A percentile compares a stretch with the other conserved stretches of the same genome.
phyloP scores from a whole-genome alignment of 2,113 vertebrate species.

The Myxocyprinus asiaticus region DNA sequence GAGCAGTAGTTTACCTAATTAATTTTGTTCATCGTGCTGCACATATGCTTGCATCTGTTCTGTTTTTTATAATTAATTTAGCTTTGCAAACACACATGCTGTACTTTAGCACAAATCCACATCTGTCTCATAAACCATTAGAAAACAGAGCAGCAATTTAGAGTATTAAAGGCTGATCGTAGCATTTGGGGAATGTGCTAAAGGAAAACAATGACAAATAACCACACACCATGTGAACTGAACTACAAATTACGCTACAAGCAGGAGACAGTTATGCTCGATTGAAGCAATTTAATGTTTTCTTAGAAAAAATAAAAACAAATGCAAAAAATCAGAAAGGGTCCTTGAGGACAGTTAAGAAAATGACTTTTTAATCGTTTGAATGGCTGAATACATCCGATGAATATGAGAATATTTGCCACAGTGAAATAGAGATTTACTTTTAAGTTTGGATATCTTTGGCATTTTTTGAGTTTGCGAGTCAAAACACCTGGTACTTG shows the following conservation, averaged over 20 bases:
- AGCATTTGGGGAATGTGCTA: slow-evolving; percentile 79
- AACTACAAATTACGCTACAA: slow-evolving; percentile 84
- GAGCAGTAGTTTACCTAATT: slow-evolving; percentile 40
- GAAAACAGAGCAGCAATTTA: slow-evolving; percentile 73
- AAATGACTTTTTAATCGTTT: slow-evolving; percentile 98
- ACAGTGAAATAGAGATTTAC: slow-evolving; percentile 71
- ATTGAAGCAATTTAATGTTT: slow-evolving; percentile 96
- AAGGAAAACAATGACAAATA: slow-evolving; percentile 88
- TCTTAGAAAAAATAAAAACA: slow-evolving; percentile 72
- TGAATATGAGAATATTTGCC: slow-evolving; percentile 82
- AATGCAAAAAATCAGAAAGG: slow-evolving; percentile 50
- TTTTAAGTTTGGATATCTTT: slow-evolving; percentile 7
- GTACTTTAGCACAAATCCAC: slow-evolving; percentile 61
- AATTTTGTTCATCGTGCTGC: slow-evolving; percentile 51
- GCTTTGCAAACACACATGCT: slow-evolving; percentile 43
- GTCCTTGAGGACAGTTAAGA: slow-evolving; percentile 97
- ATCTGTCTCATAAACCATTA: slow-evolving; percentile 78
- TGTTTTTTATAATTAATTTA: slow-evolving; percentile 56
- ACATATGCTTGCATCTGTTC: slow-evolving; percentile 51
- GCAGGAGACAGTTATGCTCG: slow-evolving; percentile 86
- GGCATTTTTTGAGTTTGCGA: not conserved
- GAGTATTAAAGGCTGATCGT: slow-evolving; percentile 82
- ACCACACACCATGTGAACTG: slow-evolving; percentile 74
- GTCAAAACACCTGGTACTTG: not conserved
- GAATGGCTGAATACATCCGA: slow-evolving; percentile 80